Evolutionary conservation across 2,113 vertebrate species (phyloP), one percentile per base, ranked within the genome.

Genomic region (Mugil cephalus): DNA sequence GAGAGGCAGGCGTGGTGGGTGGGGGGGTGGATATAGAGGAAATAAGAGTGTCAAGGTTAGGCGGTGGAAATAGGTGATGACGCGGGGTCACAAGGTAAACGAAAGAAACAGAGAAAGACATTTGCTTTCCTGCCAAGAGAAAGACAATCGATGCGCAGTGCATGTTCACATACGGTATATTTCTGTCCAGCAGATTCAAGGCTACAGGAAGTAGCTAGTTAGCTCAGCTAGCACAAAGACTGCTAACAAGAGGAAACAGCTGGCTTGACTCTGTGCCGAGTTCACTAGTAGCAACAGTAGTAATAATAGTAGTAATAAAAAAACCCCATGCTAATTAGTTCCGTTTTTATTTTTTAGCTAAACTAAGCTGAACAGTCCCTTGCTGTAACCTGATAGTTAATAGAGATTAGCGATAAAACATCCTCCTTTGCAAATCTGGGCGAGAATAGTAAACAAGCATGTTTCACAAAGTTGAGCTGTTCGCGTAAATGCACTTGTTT

Each of bases 51-150:
- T 45, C 17, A 58, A 11, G 67, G 74, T 72, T 52, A 60, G 54
- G 46, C 75, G 65, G 76, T 71, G 47, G 45, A 69, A 38, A 60
- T 19, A 48, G 48, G 39, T 59, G 67, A 55, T 47, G 51, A 10
- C 18, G 35, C 19, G 13, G 8, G 67, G 34, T n/a, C 30, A n/a
- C 24, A 43, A 75, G 61, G 21, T 8, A 19, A 9, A 53, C 38
- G 61, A 45, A 58, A 35, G 55, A 17, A 9, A 53, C 38, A 64
- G 39, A 62, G 39, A 55, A 17, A 69, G 19, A 51, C 51, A 34
- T 30, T 17, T 21, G 7, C 7, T 65, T 53, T 45, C 24, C 46
- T 55, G 7, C 17, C 12, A 21, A 36, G 17, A 46, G 60, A 21
- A 7, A 62, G 8, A 62, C 36, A 21, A 50, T 21, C 0, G 43